Base-by-base conservation (phyloP, 2,113 vertebrate species). In the Hippocampus mohnikei region DNA sequence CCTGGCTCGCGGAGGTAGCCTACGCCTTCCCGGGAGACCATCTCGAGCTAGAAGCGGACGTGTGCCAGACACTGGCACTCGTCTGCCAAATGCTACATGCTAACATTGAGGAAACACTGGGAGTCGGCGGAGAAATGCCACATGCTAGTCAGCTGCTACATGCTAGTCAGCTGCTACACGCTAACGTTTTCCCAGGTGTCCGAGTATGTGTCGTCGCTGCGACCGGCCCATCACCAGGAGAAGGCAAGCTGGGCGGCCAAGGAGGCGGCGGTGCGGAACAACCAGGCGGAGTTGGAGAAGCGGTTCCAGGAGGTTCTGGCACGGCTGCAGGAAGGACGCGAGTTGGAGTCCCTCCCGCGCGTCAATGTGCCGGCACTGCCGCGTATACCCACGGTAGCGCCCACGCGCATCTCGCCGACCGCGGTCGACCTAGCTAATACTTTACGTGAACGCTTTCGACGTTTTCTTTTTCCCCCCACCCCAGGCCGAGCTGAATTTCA, bases 251-350 rank as follows among this genome's bases (percentile, higher is more conserved):
- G 91, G 92, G 87, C 91, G 66, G 85, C 81, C 62, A 87, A 88
- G 42, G 81, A 90, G 18, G 68, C 0, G 0, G 1, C 55, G 37
- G 86, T 89, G 29, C 78, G 44, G 25, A 83, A 12, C 70, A 89
- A 29, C 71, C 71, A 81, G 75, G 70, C 16, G 0, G 86, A 88
- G 66, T 78, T 91, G 3, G 52, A 96, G 93, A 92, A 85, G 50
- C 92, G 92, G 41, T 96, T 94, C 88, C 92, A 93, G 0, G 93
- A 92, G 41, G 93, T 95, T 42, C 94, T 96, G 74, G 93, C 93
- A 84, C 90, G 94, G 66, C 93, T 98, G 33, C 91, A 91, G 62
- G 91, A 92, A 0, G 95, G 96, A 2, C 90, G 92, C 0, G 93
- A 93, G 75, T 73, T 96, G 46, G 94, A 94, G 84, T 93, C 90